Conservation (phyloP, 30 jellyfish, hydroid and myxozoan genomes). For the Aurelia aurita complex sp. Pacific region DNA sequence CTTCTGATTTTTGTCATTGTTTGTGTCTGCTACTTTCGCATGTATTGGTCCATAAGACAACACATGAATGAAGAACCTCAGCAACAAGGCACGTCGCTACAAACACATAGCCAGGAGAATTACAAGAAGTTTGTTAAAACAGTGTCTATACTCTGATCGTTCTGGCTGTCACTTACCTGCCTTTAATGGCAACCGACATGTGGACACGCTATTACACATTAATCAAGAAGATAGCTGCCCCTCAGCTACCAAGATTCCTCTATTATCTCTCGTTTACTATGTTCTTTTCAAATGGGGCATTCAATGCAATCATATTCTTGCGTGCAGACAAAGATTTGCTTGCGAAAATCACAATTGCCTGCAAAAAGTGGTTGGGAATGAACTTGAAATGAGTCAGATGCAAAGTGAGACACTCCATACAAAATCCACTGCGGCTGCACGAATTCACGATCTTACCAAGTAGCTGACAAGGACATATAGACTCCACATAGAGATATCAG, state of each 20-base stretch:
- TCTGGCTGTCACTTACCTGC: constrained; percentile 6
- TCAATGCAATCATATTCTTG: constrained; percentile 10
- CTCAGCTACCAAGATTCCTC: constrained; percentile 23
- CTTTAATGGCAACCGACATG: constrained; percentile 4
- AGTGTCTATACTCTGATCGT: constrained; percentile 18
- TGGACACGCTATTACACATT: constrained; percentile 44
- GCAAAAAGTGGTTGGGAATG: no score
- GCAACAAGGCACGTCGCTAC: not conserved
- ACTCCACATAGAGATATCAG: no score
- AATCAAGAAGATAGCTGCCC: constrained; percentile 28
- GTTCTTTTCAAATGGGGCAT: not conserved
- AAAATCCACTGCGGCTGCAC: no score
- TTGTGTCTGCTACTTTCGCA: constrained; percentile 9
- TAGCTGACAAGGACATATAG: no score
- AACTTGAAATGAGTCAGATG: no score
- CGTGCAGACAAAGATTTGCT: not conserved
- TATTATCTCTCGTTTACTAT: constrained; percentile 7
- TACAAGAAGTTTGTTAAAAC: constrained; percentile 21
- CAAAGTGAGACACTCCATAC: no score
- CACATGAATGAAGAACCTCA: not conserved
- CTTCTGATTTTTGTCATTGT: not conserved
- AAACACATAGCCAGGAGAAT: not conserved
- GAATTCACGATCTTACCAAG: no score
- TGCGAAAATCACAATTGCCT: no score
- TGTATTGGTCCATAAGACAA: constrained; percentile 20